Percentiles rank a stretch among this genome's conserved stretches.
These are phyloP conservation scores for Cinara cedri DNA, from an alignment of 2,888 invertebrate species.

Conservation along the genomic window DNA sequence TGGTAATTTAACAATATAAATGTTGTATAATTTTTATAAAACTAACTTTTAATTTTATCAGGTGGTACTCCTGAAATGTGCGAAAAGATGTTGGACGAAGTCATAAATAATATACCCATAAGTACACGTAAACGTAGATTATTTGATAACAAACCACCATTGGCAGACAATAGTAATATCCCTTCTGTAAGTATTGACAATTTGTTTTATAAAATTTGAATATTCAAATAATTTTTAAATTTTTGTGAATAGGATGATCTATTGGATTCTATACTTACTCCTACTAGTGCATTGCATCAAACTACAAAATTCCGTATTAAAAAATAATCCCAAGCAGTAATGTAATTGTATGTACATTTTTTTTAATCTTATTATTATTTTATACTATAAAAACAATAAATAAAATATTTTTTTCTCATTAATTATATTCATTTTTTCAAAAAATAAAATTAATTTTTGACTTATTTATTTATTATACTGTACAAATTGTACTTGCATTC, in stretches of 20 bases:
- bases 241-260: constrained; percentile 5
- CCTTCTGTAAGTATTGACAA: too few relatives aligned
- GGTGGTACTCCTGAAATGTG: not conserved
- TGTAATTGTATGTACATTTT: too few relatives aligned
- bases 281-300: constrained; percentile 15
- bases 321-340: constrained; percentile 8
- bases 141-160: constrained; percentile 42
- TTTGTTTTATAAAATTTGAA: not conserved
- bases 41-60: not conserved
- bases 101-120: constrained; percentile 20
- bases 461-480: too few relatives aligned
- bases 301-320: constrained; percentile 13
- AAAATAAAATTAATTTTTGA: too few relatives aligned
- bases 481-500: too few relatives aligned
- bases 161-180: constrained; percentile 32
- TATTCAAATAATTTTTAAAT: not conserved
- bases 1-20: not conserved
- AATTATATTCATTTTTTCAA: too few relatives aligned
- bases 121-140: constrained; percentile 40
- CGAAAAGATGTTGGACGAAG: constrained; percentile 26
- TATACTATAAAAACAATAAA: too few relatives aligned
- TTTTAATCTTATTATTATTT: too few relatives aligned
- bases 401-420: too few relatives aligned
- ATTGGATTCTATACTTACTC: constrained; percentile 19
- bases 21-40: not conserved